Base-by-base conservation (phyloP, 2,888 invertebrate genomes). In the Macrosiphum euphorbiae region DNA sequence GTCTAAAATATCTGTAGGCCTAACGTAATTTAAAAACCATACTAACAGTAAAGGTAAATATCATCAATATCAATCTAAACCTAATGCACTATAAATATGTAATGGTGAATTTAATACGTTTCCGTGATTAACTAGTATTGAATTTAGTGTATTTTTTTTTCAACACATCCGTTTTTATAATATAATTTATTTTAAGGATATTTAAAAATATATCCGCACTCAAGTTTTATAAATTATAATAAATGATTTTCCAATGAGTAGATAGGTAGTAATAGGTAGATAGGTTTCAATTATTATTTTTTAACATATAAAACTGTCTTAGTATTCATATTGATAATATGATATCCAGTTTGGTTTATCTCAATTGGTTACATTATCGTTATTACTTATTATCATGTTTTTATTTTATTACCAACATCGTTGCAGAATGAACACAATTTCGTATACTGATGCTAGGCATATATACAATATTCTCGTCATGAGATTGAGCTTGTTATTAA, bases 401-500 rank as follows among this genome's bases (percentile, higher is more conserved):
- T 86, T 86, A 28, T 86, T 47, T 85, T 85, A 85, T 44, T 44
- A 2, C 28, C 44, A 47, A 47, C 26, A 47, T 86, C 78, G 35
- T 78, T 20, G 78, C 26, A 44, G 13, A 28, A 28, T 4, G 47
- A 47, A 50, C 28, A 47, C 47, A 86, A 50, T 47, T 86, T 47
- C 47, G 13, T 28, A n/a, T 86, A 86, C 28, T 47, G 47, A 28
- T n/a, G 26, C 7, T 47, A 86, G 86, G 86, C 86, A 7, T 86
- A 47, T 50, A 58, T 78, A 47, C 41, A 50, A 20, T 11, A 47
- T 47, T 47, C 28, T 47, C 78, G 7, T 86, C 13, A 47, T 50
- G 28, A 47, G 44, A 86, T 28, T 86, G 47, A 86, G 86, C 86
- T 86, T 28, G 26, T 86, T 85, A 85, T 85, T 47, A 78, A 78